Percentiles rank a stretch among this genome's conserved stretches.
Evolutionary conservation across 2,888 invertebrate genomes (phyloP).

Genomic region (Nymphalis urticae): DNA sequence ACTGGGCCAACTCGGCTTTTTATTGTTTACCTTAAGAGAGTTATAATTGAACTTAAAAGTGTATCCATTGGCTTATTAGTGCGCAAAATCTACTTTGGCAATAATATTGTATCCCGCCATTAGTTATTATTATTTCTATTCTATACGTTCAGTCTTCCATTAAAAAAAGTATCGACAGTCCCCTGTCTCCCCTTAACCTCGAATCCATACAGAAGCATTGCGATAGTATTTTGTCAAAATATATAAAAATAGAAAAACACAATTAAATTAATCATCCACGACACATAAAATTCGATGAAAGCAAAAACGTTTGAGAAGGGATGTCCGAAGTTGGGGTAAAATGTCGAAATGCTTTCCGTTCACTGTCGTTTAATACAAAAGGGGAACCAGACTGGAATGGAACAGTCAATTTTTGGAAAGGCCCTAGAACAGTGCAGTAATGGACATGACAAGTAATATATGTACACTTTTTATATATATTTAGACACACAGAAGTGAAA

Average conservation of each 20-base stretch:
- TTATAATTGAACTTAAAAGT: too few relatives aligned
- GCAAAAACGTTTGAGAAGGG: conserved; percentile 32
- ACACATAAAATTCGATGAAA: conserved; percentile 26
- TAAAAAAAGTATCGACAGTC: neutral
- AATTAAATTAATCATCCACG: conserved; percentile 17
- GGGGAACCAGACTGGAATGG: conserved; percentile 39
- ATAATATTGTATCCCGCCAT: neutral
- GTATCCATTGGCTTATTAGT: neutral
- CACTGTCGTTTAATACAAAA: conserved; percentile 42
- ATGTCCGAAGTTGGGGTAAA: conserved; percentile 29
- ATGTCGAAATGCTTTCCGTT: conserved; percentile 35
- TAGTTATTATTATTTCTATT: neutral
- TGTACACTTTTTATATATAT: neutral
- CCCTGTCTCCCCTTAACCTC: neutral
- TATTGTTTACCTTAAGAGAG: too few relatives aligned
- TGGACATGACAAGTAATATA: neutral
- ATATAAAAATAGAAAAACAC: neutral
- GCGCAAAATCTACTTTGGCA: too few relatives aligned
- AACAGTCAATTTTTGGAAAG: conserved; percentile 37
- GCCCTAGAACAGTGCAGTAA: neutral
- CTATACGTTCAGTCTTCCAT: neutral
- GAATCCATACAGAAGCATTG: neutral
- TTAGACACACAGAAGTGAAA: too few relatives aligned
- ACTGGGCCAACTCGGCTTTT: too few relatives aligned
- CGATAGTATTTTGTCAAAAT: neutral